Conservation (phyloP, 92 coral and sea anemone genomes). For the Montipora capitata region DNA sequence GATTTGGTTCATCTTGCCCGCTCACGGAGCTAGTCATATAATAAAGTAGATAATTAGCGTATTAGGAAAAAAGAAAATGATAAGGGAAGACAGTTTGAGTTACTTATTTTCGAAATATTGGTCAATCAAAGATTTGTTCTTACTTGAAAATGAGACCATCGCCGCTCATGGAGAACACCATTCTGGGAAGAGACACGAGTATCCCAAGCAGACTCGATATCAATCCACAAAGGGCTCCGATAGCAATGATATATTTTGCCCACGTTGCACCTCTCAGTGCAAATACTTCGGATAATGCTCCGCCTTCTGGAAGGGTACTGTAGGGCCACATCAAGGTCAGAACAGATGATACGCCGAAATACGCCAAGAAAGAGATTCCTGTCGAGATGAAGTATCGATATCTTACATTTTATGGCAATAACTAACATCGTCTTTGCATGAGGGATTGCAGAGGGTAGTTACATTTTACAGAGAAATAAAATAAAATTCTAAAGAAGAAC, state of each 20-base stretch:
- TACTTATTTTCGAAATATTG: not conserved
- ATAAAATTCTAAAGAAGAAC: no score
- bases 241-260: constrained; percentile 91
- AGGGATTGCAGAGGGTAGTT: no score
- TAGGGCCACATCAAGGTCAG: constrained; percentile 96
- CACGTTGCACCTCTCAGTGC: constrained; percentile 89
- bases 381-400: not conserved
- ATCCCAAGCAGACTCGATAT: constrained; percentile 83
- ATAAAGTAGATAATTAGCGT: no score
- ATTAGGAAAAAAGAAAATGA: no score
- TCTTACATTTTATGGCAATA: no score
- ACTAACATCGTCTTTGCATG: no score
- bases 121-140: not conserved
- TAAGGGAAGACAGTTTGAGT: no score
- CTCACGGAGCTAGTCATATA: no score
- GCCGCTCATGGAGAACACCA: constrained; percentile 94
- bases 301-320: constrained; percentile 75
- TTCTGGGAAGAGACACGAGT: constrained; percentile 88
- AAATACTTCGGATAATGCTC: constrained; percentile 91
- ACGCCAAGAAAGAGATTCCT: constrained; percentile 89
- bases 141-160: constrained; percentile 87
- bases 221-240: constrained; percentile 94
- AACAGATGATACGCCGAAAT: constrained; percentile 86
- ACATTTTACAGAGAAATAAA: no score
- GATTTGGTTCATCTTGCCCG: no score